Evolutionary conservation across 2,797 vertebrate genomes (phyloP).

Genomic region (Astyanax mexicanus): DNA sequence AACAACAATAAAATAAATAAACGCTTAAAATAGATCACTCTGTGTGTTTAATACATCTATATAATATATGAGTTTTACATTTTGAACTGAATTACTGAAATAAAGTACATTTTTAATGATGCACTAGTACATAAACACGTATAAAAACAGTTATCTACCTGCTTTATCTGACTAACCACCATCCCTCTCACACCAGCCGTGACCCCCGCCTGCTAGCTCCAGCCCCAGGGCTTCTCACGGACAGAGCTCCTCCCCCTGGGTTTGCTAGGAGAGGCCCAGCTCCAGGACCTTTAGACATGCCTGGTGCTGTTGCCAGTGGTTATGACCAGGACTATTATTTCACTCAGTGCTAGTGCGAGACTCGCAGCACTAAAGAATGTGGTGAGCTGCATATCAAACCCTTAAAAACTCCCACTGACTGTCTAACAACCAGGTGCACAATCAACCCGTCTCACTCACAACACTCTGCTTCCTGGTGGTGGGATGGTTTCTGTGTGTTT

Average conservation of each 20-base stretch:
- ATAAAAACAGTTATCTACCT: slow-evolving; percentile 42
- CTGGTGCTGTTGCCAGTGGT: slow-evolving; percentile 70
- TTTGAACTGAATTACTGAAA: too few relatives aligned
- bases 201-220: slow-evolving; percentile 62
- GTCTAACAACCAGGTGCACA: slow-evolving; percentile 65
- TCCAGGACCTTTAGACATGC: slow-evolving; percentile 70
- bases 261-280: slow-evolving; percentile 72
- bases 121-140: too few relatives aligned
- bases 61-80: too few relatives aligned
- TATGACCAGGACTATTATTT: slow-evolving; percentile 72
- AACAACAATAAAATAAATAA: too few relatives aligned
- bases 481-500: slow-evolving; percentile 39
- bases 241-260: slow-evolving; percentile 73
- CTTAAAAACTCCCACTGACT: slow-evolving; percentile 56
- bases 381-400: slow-evolving; percentile 71
- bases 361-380: slow-evolving; percentile 66
- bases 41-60: too few relatives aligned
- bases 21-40: too few relatives aligned
- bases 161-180: slow-evolving; percentile 47
- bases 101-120: too few relatives aligned
- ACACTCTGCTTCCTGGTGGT: slow-evolving; percentile 48
- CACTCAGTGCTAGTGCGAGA: slow-evolving; percentile 64
- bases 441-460: slow-evolving; percentile 40
- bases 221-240: slow-evolving; percentile 67
- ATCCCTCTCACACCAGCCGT: slow-evolving; percentile 57